Percentiles rank a stretch among this genome's conserved stretches.
phyloP scores from a whole-genome alignment of 2,888 invertebrate species.

The Meiosimyza platycephala region DNA sequence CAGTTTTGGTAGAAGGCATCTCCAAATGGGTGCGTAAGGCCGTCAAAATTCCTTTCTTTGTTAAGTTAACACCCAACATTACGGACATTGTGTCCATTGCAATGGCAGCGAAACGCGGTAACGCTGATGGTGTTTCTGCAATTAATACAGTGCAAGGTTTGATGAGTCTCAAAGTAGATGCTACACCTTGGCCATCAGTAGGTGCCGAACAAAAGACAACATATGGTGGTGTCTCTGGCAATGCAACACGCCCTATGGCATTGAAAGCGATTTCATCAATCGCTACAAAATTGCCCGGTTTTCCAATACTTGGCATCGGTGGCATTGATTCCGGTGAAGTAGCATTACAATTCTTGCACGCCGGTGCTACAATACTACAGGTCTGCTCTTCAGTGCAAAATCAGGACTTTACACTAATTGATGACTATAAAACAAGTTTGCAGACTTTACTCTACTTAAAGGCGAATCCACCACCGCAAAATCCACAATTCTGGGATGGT shows the following conservation, averaged over 20 bases:
- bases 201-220: conserved; percentile 84
- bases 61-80: conserved; percentile 97
- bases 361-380: conserved; percentile 93
- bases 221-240: conserved; percentile 94
- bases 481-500: conserved; percentile 82
- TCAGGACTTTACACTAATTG: conserved; percentile 96
- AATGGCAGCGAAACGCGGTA: conserved; percentile 88
- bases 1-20: conserved; percentile 87
- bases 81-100: conserved; percentile 93
- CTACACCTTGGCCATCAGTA: conserved; percentile 92
- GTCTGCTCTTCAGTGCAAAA: conserved; percentile 98
- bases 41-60: conserved; percentile 94
- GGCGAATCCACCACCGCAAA: conserved; percentile 71
- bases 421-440: conserved; percentile 92
- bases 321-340: conserved; percentile 96
- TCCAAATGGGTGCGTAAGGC: conserved; percentile 89
- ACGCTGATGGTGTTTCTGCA: conserved; percentile 94
- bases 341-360: conserved; percentile 92
- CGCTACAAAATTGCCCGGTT: conserved; percentile 83
- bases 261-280: conserved; percentile 91
- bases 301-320: conserved; percentile 94
- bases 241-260: conserved; percentile 95
- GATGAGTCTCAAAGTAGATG: conserved; percentile 86
- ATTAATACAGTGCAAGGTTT: conserved; percentile 97
- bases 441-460: conserved; percentile 87